These are phyloP conservation scores for Acleris literana DNA, from an alignment of 2,888 invertebrate genomes.

Conservation along the genomic window DNA sequence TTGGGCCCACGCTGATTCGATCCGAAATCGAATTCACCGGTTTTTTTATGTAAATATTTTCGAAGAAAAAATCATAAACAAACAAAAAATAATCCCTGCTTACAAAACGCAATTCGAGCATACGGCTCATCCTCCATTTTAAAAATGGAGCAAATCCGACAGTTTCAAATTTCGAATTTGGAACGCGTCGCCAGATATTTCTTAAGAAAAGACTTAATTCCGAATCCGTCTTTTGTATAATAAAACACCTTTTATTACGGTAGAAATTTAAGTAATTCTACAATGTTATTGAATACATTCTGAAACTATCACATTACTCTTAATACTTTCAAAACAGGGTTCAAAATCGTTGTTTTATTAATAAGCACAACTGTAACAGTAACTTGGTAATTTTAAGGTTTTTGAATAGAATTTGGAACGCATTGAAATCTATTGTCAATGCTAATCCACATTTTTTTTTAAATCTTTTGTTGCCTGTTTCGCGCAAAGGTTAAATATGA, in stretches of 20 bases:
- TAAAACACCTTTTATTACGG: conserved; percentile 36
- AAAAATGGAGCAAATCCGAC: conserved; percentile 29
- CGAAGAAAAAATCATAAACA: neutral
- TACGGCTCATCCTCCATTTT: conserved; percentile 10
- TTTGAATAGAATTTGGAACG: conserved; percentile 39
- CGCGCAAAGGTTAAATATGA: conserved; percentile 43
- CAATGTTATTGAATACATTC: neutral
- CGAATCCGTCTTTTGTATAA: conserved; percentile 38
- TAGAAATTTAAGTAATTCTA: conserved; percentile 33
- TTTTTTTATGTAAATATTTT: too few species aligned
- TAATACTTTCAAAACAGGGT: neutral
- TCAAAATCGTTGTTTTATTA: neutral
- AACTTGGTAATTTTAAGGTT: conserved; percentile 10
- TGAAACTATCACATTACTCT: neutral
- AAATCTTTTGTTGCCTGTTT: conserved; percentile 41
- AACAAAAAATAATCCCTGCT: neutral
- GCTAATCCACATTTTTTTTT: conserved; percentile 54
- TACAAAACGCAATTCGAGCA: neutral
- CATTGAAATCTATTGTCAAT: conserved; percentile 47
- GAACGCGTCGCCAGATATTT: conserved; percentile 33
- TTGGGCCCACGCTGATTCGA: too few species aligned
- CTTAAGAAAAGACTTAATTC: conserved; percentile 39
- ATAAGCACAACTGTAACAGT: neutral
- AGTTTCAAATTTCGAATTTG: conserved; percentile 38
- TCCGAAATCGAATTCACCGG: too few species aligned